These are phyloP conservation scores for Cephus spinipes DNA, from an alignment of 2,888 invertebrate genomes.

Conservation along the genomic window DNA sequence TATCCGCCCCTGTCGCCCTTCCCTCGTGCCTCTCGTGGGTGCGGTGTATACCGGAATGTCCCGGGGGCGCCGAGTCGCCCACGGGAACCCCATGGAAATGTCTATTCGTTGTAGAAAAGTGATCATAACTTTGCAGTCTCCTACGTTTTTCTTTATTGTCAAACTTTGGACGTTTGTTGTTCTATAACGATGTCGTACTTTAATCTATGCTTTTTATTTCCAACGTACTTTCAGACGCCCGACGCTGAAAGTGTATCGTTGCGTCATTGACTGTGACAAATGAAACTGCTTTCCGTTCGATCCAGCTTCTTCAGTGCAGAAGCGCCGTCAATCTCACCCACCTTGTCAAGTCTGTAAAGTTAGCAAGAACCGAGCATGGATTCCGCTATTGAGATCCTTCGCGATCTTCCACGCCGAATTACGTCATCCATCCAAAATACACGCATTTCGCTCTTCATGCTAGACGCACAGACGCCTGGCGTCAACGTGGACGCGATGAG, in stretches of 20 bases:
- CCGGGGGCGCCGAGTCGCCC: slow-evolving; percentile 19
- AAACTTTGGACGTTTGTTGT: neutral
- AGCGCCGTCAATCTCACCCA: neutral
- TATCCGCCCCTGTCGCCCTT: neutral
- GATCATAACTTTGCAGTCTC: neutral
- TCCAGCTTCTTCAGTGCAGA: neutral
- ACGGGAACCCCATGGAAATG: slow-evolving; percentile 12
- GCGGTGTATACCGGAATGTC: neutral
- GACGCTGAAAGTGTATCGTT: slow-evolving; percentile 27
- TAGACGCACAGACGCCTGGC: neutral
- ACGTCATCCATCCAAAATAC: neutral
- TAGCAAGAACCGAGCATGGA: neutral
- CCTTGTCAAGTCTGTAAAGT: neutral
- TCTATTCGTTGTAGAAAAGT: slow-evolving; percentile 8
- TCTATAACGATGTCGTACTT: slow-evolving; percentile 12
- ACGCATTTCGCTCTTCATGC: neutral
- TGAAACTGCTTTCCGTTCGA: neutral
- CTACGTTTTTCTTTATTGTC: neutral
- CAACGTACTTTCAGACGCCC: neutral
- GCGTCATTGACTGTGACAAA: slow-evolving; percentile 19
- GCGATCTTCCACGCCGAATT: neutral
- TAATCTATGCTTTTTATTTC: neutral
- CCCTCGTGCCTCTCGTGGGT: slow-evolving; percentile 15
- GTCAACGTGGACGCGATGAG: neutral
- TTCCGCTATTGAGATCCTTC: neutral